A percentile compares a stretch with the other conserved stretches of the same genome.
Evolutionary conservation across 1,140 invertebrate species (phyloP).

Genomic region (Macrobrachium nipponense): DNA sequence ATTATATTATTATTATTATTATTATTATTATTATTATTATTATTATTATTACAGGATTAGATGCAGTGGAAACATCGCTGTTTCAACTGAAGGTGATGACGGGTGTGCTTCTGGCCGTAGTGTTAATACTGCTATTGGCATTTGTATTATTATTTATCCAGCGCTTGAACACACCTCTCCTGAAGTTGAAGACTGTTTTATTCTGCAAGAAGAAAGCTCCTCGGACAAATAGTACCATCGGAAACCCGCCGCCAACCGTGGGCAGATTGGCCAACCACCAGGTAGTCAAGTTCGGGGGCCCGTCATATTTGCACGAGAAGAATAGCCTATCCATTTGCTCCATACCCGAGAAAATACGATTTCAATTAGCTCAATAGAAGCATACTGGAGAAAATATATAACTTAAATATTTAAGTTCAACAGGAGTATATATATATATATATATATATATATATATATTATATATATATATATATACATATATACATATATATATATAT

Average conservation of each 20-base stretch:
- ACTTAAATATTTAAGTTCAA: no score
- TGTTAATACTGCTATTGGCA: constrained; percentile 9
- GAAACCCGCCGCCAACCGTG: neutral
- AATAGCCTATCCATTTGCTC: neutral
- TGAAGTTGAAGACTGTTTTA: constrained; percentile 1
- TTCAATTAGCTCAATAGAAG: neutral
- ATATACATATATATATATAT: no score
- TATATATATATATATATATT: no score
- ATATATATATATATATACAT: no score
- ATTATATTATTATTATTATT: no score
- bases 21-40: no score
- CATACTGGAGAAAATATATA: no score
- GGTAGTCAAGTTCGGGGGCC: no score
- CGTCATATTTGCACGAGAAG: no score
- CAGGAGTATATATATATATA: no score
- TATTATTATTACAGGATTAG: constrained; percentile 13
- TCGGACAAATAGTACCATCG: neutral
- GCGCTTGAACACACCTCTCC: neutral
- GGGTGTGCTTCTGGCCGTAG: constrained; percentile 18
- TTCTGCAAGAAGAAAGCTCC: constrained; percentile 26
- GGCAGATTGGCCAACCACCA: constrained; percentile 28
- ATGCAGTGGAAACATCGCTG: neutral
- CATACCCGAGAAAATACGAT: neutral
- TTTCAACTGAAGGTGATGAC: constrained; percentile 16
- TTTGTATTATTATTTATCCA: constrained; percentile 12